Evolutionary conservation across 2,888 invertebrate species (phyloP), one percentile per base, ranked within the genome.

Genomic region (Chrysolina americana): DNA sequence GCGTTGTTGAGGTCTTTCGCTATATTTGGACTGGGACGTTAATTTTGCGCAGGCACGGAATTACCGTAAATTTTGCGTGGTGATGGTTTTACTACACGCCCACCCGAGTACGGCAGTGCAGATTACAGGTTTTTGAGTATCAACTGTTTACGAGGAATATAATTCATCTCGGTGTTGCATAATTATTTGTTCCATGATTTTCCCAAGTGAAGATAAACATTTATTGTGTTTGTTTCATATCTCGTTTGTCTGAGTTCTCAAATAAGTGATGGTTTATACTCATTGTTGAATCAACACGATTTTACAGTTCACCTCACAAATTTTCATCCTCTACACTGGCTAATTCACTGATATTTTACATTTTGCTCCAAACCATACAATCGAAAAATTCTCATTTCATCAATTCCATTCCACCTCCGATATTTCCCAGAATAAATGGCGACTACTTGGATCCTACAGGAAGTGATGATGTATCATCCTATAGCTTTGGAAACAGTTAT

Each of bases 21-120:
- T 82, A 81, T 84, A 84, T 84, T 82, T 84, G 83, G 83, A 65
- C 64, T 76, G 80, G 75, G 77, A 72, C 77, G 79, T 80, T 80
- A 81, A 80, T 81, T 80, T 79, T 65, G 44, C 76, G 78, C 76
- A 77, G 73, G 77, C 78, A 79, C 79, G 78, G 78, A 79, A 80
- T 79, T 75, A 75, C 68, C 62, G 50, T 65, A 65, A 66, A 48
- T 66, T 69, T 62, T 75, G 53, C 15, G 63, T 73, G 74, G 71
- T 71, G 71, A 75, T 72, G 73, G 75, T 71, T 50, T 71, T 73
- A 56, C 41, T 68, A 48, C 68, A 68, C 41, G 21, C 65, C 47
- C 65, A 47, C 50, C 13, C 41, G 65, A 21, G 11, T 59, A 21
- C 10, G 19, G 41, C 21, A 15, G 41, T 59, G 28, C 28, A 36